phyloP scores from a whole-genome alignment of 2,113 vertebrate species.

The Melanerpes aurifrons region DNA sequence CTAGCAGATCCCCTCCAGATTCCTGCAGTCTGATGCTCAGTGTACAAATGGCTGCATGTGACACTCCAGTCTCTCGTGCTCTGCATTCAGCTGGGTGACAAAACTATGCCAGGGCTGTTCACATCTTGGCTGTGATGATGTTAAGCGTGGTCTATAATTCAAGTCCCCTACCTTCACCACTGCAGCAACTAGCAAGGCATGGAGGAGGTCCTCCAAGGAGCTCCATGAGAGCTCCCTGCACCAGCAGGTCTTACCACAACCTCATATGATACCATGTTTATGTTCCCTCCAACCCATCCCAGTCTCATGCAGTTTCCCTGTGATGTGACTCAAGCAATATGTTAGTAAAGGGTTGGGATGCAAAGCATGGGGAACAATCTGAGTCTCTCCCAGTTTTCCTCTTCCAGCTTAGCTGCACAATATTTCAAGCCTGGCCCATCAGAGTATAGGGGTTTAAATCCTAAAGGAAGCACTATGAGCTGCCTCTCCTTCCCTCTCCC shows the following conservation, averaged over 20 bases:
- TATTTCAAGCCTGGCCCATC: rapidly evolving
- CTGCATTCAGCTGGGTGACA: rapidly evolving
- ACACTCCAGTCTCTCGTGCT: not conserved
- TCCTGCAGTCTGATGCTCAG: not conserved
- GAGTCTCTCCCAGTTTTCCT: rapidly evolving
- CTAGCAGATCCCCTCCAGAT: not conserved
- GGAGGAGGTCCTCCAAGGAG: not conserved
- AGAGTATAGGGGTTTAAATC: not conserved
- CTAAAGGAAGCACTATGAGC: rapidly evolving
- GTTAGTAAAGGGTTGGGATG: not conserved
- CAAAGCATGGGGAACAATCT: not conserved
- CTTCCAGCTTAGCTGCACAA: not conserved
- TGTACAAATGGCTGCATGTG: rapidly evolving
- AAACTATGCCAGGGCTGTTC: rapidly evolving
- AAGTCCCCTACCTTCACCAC: rapidly evolving
- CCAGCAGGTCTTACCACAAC: rapidly evolving
- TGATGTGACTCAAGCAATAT: rapidly evolving
- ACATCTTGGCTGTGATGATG: rapidly evolving
- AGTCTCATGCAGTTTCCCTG: not conserved
- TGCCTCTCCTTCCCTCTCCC: not conserved
- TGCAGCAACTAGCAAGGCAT: not conserved
- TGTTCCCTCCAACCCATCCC: not conserved
- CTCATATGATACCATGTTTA: rapidly evolving
- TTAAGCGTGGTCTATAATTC: rapidly evolving
- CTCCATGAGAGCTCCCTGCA: rapidly evolving